A percentile compares a stretch with the other conserved stretches of the same genome.
These are phyloP conservation scores for Carpatolechia fugitivella DNA, from an alignment of 2,888 invertebrate species.

Conservation along the genomic window DNA sequence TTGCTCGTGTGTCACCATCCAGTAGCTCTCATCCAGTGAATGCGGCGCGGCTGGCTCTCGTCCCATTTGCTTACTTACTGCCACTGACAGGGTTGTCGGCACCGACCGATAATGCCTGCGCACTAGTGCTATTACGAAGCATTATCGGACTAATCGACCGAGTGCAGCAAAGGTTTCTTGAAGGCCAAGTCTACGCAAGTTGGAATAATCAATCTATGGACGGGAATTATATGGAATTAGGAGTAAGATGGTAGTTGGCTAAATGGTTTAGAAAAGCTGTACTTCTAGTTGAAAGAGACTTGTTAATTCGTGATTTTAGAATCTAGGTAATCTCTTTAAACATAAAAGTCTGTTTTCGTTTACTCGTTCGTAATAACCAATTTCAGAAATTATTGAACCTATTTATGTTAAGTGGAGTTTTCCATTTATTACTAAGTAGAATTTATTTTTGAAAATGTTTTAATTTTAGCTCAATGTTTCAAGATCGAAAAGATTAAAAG, in stretches of 20 bases:
- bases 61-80: constrained; percentile 23
- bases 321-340: no score
- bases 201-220: background rate
- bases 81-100: constrained; percentile 16
- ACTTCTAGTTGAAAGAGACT: no score
- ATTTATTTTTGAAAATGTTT: no score
- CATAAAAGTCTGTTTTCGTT: no score
- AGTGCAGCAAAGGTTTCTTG: background rate
- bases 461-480: no score
- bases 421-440: no score
- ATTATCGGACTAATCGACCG: constrained; percentile 14
- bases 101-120: constrained; percentile 10
- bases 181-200: background rate
- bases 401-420: background rate
- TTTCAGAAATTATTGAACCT: background rate
- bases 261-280: no score
- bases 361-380: background rate
- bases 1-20: constrained; percentile 1
- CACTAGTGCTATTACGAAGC: constrained; percentile 11
- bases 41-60: constrained; percentile 17
- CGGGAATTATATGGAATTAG: background rate
- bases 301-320: no score
- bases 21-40: constrained; percentile 10
- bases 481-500: no score
- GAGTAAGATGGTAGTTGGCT: background rate